Evolutionary conservation across 2,888 invertebrate species (phyloP), one percentile per base, ranked within the genome.

Genomic region (Mythimna vitellina): DNA sequence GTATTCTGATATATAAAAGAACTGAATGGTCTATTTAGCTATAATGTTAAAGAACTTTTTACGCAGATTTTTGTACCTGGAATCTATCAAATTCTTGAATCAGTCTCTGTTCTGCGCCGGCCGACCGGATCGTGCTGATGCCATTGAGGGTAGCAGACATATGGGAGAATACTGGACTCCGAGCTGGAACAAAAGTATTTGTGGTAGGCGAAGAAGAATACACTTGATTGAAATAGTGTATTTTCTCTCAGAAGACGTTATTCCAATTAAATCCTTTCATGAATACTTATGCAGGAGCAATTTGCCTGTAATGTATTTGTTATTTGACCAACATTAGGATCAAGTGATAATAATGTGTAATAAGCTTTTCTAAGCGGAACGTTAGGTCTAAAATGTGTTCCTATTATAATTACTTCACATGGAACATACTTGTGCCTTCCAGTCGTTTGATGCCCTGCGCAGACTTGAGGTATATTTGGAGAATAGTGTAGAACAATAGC

Each of bases 81-180:
- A 97, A 96, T 35, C 92, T 91, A 88, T 98, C 98, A 85, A 98
- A 98, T 87, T 98, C 98, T 85, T 97, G 96, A 61, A 97, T 97
- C 65, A 99, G 97, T 86, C 98, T 96, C 79, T 97, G 96, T 91
- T 98, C 98, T 1, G 98, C 97, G 32, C 97, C 96, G 1, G 98
- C 97, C 0, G 99, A 98, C 73, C 99, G 96, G 77, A 99, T 99
- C 0, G 99, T 99, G 53, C 98, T 97, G 46, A 99, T 96, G 1
- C 99, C 99, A 76, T 98, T 97, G 10, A 99, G 95, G 0, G 98
- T 97, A 0, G 99, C 98, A n/a, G 98, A 98, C 82, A 99, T 97
- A 90, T 99, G 99, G 0, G 99, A 98, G 92, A 99, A 99, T 0
- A 99, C 98, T 0, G 99, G 99, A 93, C 99, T 99, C 78, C 98